These are phyloP conservation scores for Laupala kohalensis DNA, from an alignment of 1,140 invertebrate species.

Conservation along the genomic window DNA sequence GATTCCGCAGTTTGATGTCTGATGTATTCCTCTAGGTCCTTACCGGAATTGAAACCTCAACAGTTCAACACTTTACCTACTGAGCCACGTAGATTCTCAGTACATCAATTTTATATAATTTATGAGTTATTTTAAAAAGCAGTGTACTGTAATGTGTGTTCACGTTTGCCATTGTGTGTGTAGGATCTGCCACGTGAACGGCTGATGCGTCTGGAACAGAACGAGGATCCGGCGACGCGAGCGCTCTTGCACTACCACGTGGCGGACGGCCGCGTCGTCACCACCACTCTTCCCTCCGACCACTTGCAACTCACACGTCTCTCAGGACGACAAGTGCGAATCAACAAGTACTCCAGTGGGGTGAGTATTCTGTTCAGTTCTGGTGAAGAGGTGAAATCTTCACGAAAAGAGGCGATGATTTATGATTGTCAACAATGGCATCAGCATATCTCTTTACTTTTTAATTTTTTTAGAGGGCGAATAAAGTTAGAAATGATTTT, in stretches of 20 bases:
- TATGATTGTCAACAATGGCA: neutral
- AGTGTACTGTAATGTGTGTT: no score
- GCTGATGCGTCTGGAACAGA: slow-evolving; percentile 20
- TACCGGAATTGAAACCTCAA: no score
- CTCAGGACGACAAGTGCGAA: slow-evolving; percentile 23
- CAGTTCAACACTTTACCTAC: no score
- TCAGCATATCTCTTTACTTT: neutral
- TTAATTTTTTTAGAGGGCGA: neutral
- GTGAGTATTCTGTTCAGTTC: slow-evolving; percentile 21
- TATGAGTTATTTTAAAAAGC: no score
- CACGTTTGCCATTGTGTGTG: no score
- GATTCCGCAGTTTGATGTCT: no score
- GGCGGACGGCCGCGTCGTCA: slow-evolving; percentile 25
- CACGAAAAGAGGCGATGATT: neutral
- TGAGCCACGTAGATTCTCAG: no score
- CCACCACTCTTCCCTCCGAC: slow-evolving; percentile 30
- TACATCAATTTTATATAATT: no score
- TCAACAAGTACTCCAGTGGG: slow-evolving; percentile 35
- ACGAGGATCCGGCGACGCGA: slow-evolving; percentile 22
- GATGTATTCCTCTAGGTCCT: no score
- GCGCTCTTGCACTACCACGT: slow-evolving; percentile 32
- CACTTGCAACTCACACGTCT: slow-evolving; percentile 24
- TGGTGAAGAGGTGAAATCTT: no score
- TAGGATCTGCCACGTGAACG: slow-evolving; percentile 21
- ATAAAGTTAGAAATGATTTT: neutral